Base-by-base conservation (phyloP, 2,113 vertebrate species). In the Peucedramus taeniatus region DNA sequence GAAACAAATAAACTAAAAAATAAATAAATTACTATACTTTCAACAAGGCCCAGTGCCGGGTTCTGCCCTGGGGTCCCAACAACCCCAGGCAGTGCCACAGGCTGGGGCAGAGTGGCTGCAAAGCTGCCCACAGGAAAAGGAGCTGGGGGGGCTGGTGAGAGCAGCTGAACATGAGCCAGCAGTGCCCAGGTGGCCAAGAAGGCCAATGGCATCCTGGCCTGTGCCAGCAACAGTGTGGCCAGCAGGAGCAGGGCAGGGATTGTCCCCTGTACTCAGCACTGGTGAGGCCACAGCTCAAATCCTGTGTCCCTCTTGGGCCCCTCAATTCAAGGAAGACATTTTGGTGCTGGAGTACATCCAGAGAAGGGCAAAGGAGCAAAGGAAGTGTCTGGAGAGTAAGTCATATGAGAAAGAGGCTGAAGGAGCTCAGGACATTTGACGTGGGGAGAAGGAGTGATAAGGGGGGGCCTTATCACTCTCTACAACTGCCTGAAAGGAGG, bases 221-320 rank as follows among this genome's bases (percentile, higher is more conserved):
- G 51, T 1, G 1, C 0, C 60, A 81, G 37, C 20, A 81, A 6
- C 1, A 1, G 51, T 51, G 77, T 51, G 69, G 44, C 8, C 77
- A 74, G 68, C 51, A 59, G 68, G 77, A 30, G 1, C 28, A 74
- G 42, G 68, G 4, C 10, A 74, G 68, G 33, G 76, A 39, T 5
- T 42, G 27, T 11, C 10, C 16, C 3, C 33, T 7, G 8, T 28
- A 5, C 15, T 44, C 0, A 0, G 31, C 18, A 24, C 0, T 24
- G 27, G 4, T 57, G 68, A 50, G 15, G 50, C 18, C 1, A 1
- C 37, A 50, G 3, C 12, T 72, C 1, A 0, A 72, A 0, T 31
- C 0, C 37, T 16, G 44, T 31, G 37, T 20, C 0, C 19, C 6
- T 57, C 50, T 5, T 44, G 51, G 18, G 31, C 1, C 18, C 8